Conservation (phyloP, 2,888 invertebrate genomes). For the Seira ritae region DNA sequence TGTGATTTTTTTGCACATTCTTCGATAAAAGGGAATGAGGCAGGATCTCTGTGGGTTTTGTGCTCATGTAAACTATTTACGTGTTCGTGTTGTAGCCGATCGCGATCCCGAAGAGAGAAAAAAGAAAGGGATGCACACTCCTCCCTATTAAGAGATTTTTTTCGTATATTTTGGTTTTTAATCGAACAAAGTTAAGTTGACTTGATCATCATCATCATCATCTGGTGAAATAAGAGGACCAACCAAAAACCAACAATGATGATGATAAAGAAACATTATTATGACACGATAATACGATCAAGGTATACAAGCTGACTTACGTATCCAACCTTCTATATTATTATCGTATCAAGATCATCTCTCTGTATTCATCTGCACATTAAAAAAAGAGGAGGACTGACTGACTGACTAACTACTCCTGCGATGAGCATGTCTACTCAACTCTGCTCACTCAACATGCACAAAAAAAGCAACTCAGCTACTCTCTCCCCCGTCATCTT, state of each 20-base stretch:
- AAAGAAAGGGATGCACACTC: constrained; percentile 12
- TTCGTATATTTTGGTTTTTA: background rate
- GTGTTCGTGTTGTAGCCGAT: background rate
- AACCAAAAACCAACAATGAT: constrained; percentile 14
- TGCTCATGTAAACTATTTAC: constrained; percentile 20
- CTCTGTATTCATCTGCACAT: constrained; percentile 17
- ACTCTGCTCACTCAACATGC: constrained; percentile 17
- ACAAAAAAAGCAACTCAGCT: constrained; percentile 22
- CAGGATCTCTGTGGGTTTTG: background rate
- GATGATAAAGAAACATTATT: constrained; percentile 14
- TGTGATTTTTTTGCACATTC: constrained; percentile 20
- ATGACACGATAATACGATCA: constrained; percentile 10
- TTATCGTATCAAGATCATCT: constrained; percentile 24
- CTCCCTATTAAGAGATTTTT: background rate
- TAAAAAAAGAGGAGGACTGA: constrained; percentile 10
- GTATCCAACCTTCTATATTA: constrained; percentile 7
- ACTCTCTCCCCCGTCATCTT: constrained; percentile 56
- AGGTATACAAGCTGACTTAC: constrained; percentile 4
- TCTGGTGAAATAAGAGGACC: constrained; percentile 15
- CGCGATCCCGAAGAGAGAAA: background rate
- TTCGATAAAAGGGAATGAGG: constrained; percentile 9
- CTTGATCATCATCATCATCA: constrained; percentile 19
- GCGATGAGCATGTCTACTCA: constrained; percentile 23
- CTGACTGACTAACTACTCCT: constrained; percentile 6
- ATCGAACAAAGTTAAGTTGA: constrained; percentile 13